Conservation (phyloP, 2,888 invertebrate genomes). For the Leptopilina myrica region DNA sequence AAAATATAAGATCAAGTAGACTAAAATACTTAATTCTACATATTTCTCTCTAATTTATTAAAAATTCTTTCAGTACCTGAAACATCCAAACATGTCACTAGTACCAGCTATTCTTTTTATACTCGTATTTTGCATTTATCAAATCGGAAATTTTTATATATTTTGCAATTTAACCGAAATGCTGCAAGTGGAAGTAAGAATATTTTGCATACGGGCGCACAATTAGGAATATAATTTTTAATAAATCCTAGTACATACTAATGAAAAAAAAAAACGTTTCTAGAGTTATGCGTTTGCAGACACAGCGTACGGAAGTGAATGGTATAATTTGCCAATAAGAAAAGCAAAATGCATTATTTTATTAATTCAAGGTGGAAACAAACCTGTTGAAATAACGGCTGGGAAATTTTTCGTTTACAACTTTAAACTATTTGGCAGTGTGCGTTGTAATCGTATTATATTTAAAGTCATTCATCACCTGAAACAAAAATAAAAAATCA, state of each 20-base stretch:
- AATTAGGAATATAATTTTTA: too few species aligned
- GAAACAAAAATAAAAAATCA: too few species aligned
- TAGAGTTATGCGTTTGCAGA: constrained; percentile 51
- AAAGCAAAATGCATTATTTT: constrained; percentile 51
- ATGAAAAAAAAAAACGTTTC: neutral
- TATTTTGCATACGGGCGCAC: too few species aligned
- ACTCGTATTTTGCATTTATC: constrained; percentile 34
- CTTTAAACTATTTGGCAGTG: constrained; percentile 47
- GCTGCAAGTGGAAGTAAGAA: constrained; percentile 41
- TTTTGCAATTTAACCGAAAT: constrained; percentile 49
- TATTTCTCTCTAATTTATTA: too few species aligned
- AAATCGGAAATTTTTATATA: constrained; percentile 45
- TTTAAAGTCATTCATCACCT: too few species aligned
- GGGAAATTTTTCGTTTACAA: constrained; percentile 56
- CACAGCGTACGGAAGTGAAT: constrained; percentile 54
- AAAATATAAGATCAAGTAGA: too few species aligned
- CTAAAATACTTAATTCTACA: too few species aligned
- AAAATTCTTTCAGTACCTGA: neutral
- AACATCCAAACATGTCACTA: neutral
- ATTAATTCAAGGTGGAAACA: constrained; percentile 51
- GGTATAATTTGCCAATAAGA: constrained; percentile 53
- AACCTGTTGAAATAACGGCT: constrained; percentile 55
- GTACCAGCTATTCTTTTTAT: constrained; percentile 41
- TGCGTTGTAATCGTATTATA: constrained; percentile 9
- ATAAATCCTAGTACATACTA: too few species aligned